Evolutionary conservation across 2,113 vertebrate genomes (phyloP).

Genomic region (Oxyruncus cristatus): DNA sequence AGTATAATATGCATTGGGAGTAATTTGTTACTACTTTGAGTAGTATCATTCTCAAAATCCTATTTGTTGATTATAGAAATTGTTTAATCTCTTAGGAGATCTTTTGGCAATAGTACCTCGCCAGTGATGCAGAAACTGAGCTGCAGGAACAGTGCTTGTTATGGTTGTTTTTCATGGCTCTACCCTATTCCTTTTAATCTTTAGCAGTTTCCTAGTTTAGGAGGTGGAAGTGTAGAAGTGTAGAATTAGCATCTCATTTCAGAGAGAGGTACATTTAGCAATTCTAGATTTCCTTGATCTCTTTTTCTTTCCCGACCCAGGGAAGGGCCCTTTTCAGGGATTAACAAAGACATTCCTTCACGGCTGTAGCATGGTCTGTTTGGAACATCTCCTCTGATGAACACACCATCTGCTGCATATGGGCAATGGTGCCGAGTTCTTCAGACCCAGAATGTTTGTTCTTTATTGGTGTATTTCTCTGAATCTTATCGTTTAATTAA

Average conservation of each 20-base stretch:
- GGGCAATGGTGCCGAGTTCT: not conserved
- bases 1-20: not conserved
- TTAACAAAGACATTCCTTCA: not conserved
- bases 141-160: not conserved
- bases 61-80: not conserved
- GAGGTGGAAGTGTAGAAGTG: not conserved
- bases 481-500: not conserved
- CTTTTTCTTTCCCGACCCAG: not conserved
- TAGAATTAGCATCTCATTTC: not conserved
- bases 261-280: not conserved
- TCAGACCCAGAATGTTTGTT: not conserved
- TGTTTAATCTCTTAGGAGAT: not conserved
- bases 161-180: not conserved
- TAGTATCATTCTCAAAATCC: not conserved
- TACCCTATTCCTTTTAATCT: not conserved
- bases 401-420: not conserved
- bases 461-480: not conserved
- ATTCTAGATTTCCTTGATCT: not conserved
- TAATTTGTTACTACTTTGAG: not conserved
- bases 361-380: not conserved
- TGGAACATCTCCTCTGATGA: not conserved
- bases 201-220: not conserved
- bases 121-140: not conserved
- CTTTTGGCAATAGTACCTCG: not conserved
- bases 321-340: not conserved